Conservation (phyloP, 64 coral and sea anemone genomes). For the Hydrozoanthus tunicans region DNA sequence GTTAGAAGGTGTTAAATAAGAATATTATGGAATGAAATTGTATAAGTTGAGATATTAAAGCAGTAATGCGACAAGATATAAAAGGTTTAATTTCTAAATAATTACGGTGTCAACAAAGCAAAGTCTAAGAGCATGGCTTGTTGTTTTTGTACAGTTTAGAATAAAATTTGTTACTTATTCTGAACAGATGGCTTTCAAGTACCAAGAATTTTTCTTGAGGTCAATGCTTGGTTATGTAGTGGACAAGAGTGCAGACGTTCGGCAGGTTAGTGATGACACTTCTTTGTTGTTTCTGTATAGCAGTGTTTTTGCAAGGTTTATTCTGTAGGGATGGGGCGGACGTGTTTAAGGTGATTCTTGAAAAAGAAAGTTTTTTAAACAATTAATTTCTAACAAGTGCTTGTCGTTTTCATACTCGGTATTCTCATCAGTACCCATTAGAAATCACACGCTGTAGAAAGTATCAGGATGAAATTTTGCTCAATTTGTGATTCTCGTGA, state of each 20-base stretch:
- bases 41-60: not conserved
- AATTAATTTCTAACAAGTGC: too few relatives aligned
- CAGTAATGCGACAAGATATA: not conserved
- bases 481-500: not conserved
- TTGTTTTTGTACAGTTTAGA: not conserved
- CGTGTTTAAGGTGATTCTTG: not conserved
- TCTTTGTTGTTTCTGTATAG: not conserved
- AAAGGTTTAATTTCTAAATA: not conserved
- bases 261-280: conserved; percentile 72
- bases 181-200: conserved; percentile 84
- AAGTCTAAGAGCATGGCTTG: too few relatives aligned
- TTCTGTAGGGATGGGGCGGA: too few relatives aligned
- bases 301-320: not conserved
- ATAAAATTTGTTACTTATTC: not conserved
- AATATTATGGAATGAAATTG: too few relatives aligned
- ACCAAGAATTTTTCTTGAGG: conserved; percentile 86
- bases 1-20: too few relatives aligned
- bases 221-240: conserved; percentile 85
- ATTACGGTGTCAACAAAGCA: not conserved
- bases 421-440: not conserved
- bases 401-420: not conserved
- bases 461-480: not conserved
- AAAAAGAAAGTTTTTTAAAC: too few relatives aligned
- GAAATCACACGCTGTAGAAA: not conserved
- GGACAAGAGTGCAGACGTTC: conserved; percentile 85